Conservation (phyloP, 2,888 invertebrate species). For the Oasisia sp. region DNA sequence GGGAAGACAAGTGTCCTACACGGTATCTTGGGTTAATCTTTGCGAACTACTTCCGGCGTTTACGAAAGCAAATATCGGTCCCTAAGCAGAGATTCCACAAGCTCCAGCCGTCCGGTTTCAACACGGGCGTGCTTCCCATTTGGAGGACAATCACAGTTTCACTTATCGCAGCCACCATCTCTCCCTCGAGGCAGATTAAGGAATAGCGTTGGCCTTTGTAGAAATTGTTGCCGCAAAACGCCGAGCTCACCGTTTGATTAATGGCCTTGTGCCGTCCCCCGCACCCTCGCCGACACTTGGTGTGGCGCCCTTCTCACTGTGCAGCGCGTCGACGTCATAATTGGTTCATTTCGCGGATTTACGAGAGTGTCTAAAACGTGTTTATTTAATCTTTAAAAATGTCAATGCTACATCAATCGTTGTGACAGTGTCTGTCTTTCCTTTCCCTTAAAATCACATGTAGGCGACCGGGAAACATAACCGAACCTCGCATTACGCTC, state of each 20-base stretch:
- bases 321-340: not conserved
- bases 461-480: no score
- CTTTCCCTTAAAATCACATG: no score
- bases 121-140: not conserved
- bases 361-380: not conserved
- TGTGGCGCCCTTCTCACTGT: not conserved
- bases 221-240: not conserved
- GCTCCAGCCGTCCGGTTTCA: not conserved
- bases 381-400: not conserved
- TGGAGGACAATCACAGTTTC: not conserved
- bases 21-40: not conserved
- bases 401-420: not conserved
- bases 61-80: not conserved
- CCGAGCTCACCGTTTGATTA: not conserved
- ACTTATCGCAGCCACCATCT: not conserved
- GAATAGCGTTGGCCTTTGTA: not conserved
- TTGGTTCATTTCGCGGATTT: not conserved
- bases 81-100: not conserved
- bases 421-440: no score
- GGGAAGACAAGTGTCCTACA: not conserved
- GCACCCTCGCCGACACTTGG: no score
- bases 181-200: not conserved
- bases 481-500: no score
- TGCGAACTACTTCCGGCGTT: not conserved
- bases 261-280: no score